Evolutionary conservation across 2,113 vertebrate genomes (phyloP).

Genomic region (Athene noctua): DNA sequence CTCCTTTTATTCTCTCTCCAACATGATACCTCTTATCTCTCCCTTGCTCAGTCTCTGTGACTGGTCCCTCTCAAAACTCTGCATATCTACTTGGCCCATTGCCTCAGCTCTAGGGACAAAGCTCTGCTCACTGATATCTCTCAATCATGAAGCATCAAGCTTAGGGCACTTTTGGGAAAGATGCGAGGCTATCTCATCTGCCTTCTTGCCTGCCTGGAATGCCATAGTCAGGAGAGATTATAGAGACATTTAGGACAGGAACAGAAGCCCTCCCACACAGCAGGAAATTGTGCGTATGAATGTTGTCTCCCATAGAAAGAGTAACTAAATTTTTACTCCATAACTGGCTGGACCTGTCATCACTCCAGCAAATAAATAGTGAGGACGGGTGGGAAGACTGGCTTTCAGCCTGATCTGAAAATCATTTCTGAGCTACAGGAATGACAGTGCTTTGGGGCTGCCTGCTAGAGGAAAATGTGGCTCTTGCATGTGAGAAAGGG

Average conservation of each 20-base stretch:
- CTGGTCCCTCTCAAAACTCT: not conserved
- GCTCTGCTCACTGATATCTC: not conserved
- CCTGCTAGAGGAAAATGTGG: not conserved
- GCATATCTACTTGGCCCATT: not conserved
- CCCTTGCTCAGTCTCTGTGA: not conserved
- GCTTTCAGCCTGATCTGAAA: not conserved
- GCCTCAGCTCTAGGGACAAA: not conserved
- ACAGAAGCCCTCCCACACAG: not conserved
- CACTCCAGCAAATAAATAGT: conserved; percentile 9
- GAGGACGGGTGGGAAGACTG: conserved; percentile 4
- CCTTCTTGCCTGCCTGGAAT: not conserved
- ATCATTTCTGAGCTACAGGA: not conserved
- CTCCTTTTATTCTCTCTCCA: not conserved
- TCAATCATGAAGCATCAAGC: not conserved
- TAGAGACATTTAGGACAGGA: not conserved
- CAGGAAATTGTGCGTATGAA: not conserved
- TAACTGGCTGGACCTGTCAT: not conserved
- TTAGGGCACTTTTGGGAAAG: not conserved
- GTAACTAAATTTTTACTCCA: not conserved
- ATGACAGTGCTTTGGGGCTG: not conserved
- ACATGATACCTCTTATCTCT: not conserved
- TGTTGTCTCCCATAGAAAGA: not conserved
- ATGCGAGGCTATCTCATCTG: not conserved
- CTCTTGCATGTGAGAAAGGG: not conserved
- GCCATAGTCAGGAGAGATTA: not conserved